Conservation (phyloP, 2,113 vertebrate genomes). For the Neopipo cinnamomea region DNA sequence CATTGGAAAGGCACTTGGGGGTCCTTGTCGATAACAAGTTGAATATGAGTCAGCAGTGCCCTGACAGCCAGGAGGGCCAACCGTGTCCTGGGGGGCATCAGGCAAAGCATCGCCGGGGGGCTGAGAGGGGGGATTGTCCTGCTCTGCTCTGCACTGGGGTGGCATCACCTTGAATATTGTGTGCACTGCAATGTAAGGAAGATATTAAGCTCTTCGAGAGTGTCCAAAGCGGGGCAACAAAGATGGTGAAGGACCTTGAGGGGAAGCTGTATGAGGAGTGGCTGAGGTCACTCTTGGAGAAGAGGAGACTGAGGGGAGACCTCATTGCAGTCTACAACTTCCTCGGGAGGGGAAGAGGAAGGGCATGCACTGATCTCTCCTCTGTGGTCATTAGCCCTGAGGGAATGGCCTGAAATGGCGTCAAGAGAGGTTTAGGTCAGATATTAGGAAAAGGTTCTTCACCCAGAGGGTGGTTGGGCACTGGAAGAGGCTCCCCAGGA, state of each 20-base stretch:
- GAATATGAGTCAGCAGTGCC: not conserved
- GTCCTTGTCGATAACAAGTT: not conserved
- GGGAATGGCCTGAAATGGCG: not conserved
- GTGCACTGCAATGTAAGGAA: not conserved
- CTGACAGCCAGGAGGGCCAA: not conserved
- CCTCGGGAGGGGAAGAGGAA: not conserved
- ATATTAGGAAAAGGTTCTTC: not conserved
- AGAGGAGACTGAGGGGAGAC: not conserved
- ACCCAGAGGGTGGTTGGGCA: not conserved
- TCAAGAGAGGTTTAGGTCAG: not conserved
- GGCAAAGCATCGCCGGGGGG: not conserved
- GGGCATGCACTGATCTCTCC: not conserved
- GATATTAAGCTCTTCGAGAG: not conserved
- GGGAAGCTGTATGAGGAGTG: not conserved
- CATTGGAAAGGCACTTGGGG: not conserved
- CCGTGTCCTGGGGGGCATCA: not conserved
- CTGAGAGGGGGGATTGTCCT: not conserved
- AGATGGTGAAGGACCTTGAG: not conserved
- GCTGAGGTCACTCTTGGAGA: not conserved
- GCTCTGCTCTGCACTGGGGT: not conserved
- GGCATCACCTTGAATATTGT: not conserved
- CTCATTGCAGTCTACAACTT: not conserved
- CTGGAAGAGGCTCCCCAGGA: not conserved
- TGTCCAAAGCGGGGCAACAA: not conserved
- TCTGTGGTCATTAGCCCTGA: not conserved